phyloP scores from a whole-genome alignment of 2,113 vertebrate genomes.

The Arothron firmamentum region DNA sequence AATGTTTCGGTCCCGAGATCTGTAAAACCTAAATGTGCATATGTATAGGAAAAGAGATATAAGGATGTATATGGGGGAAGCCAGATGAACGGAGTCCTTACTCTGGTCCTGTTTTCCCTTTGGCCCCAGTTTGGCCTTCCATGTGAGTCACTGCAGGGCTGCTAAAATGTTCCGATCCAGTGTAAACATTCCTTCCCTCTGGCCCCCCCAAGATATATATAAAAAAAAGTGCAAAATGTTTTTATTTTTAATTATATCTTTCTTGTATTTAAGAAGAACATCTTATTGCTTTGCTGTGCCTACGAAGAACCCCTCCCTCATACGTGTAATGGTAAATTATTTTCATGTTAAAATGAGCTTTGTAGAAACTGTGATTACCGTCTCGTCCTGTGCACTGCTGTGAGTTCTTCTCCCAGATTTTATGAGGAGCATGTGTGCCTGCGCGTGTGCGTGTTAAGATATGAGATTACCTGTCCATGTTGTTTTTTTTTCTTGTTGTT shows the following conservation, averaged over 20 bases:
- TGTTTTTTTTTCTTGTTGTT: slow-evolving; percentile 1
- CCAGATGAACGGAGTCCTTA: slow-evolving; percentile 55
- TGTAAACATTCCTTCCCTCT: slow-evolving; percentile 55
- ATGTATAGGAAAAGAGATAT: slow-evolving; percentile 52
- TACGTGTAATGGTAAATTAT: slow-evolving; percentile 56
- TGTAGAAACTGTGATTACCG: slow-evolving; percentile 67
- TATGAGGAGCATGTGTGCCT: slow-evolving; percentile 1
- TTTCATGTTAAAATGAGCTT: slow-evolving; percentile 57
- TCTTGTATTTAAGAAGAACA: slow-evolving; percentile 41
- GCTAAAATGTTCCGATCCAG: slow-evolving; percentile 17
- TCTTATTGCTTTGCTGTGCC: slow-evolving; percentile 67
- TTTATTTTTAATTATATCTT: slow-evolving; percentile 42
- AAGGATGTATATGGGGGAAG: slow-evolving; percentile 30
- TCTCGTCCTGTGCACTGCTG: slow-evolving; percentile 65
- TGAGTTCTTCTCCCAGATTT: slow-evolving; percentile 42
- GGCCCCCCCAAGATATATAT: slow-evolving; percentile 21
- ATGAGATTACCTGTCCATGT: slow-evolving; percentile 49
- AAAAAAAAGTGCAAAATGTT: slow-evolving; percentile 47
- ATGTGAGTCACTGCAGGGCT: slow-evolving; percentile 10
- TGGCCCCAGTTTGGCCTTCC: slow-evolving; percentile 17
- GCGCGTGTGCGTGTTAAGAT: slow-evolving; percentile 32
- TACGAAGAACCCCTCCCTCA: slow-evolving; percentile 55
- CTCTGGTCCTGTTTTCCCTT: background rate
- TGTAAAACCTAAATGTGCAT: slow-evolving; percentile 58
- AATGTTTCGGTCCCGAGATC: slow-evolving; percentile 61